These are phyloP conservation scores for Eristalis arbustorum DNA, from an alignment of 2,888 invertebrate species.

Conservation along the genomic window DNA sequence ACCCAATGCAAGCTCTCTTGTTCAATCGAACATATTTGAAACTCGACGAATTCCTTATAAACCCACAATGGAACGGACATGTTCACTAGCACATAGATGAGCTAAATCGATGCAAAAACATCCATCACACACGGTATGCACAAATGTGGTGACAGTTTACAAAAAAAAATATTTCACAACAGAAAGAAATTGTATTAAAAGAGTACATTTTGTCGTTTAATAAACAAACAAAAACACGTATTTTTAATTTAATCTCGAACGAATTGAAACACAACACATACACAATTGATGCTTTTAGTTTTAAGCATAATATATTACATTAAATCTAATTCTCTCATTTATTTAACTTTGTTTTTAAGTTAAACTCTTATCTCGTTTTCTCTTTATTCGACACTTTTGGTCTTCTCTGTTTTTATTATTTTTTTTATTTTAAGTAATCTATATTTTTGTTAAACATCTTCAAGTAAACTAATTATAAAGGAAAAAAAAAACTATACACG, in stretches of 20 bases:
- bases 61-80: no score
- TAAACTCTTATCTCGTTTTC: not conserved
- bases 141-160: not conserved
- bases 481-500: constrained; percentile 8
- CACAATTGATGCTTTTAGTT: constrained; percentile 52
- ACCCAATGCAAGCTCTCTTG: no score
- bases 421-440: constrained; percentile 6
- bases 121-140: not conserved
- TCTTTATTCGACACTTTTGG: not conserved
- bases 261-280: constrained; percentile 14
- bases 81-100: no score
- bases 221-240: not conserved
- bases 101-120: not conserved
- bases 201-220: not conserved
- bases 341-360: constrained; percentile 1
- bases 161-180: not conserved
- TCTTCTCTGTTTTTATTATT: constrained; percentile 2
- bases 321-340: constrained; percentile 17
- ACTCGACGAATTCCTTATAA: no score
- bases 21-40: no score
- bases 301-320: constrained; percentile 24
- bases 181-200: not conserved
- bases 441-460: not conserved
- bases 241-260: not conserved
- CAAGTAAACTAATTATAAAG: not conserved